Base-by-base conservation (phyloP, 1,140 invertebrate species). In the Drosophila bocqueti region DNA sequence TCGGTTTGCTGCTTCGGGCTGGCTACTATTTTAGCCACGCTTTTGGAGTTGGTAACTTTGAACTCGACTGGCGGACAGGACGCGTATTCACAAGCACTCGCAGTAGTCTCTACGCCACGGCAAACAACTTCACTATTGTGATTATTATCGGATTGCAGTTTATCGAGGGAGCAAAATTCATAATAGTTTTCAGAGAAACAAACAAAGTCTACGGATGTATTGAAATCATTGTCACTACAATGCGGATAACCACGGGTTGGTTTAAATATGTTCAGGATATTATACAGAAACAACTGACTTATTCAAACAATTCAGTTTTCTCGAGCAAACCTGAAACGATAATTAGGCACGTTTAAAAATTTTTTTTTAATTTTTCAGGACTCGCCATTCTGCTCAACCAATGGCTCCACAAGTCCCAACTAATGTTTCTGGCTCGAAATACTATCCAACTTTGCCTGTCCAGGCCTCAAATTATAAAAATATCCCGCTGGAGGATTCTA, bases 151-250 rank as follows among this genome's bases (percentile, higher is more conserved):
- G 21, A 3, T n/a, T 26, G 4, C 5, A 0, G 0, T 6, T 55
- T 2, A 24, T 7, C 21, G 15, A 1, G 2, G 0, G 1, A 15
- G 5, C 1, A 26, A n/a, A 4, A n/a, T 0, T 3, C 1, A 1
- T 0, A 10, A 0, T 5, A 21, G 0, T 2, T n/a, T 4, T n/a
- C 3, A 1, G 1, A 11, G 15, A 0, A 9, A 8, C 16, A 1
- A 24, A 26, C 15, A n/a, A 11, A 0, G 2, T 40, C 0, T 40
- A 11, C 4, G 1, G 2, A 26, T 4, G 11, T 26, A 15, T 57
- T 16, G 3, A n/a, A 4, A 1, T 2, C 9, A 4, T 11, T 40
- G 15, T 40, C 15, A 7, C 1, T 4, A 1, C 4, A 7, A 9
- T 40, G 9, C n/a, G 9, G 36, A 11, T 26, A 21, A 7, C 15